These are phyloP conservation scores for Cricetomys ansorgei DNA, from an alignment of 2,113 vertebrate genomes.

Conservation along the genomic window DNA sequence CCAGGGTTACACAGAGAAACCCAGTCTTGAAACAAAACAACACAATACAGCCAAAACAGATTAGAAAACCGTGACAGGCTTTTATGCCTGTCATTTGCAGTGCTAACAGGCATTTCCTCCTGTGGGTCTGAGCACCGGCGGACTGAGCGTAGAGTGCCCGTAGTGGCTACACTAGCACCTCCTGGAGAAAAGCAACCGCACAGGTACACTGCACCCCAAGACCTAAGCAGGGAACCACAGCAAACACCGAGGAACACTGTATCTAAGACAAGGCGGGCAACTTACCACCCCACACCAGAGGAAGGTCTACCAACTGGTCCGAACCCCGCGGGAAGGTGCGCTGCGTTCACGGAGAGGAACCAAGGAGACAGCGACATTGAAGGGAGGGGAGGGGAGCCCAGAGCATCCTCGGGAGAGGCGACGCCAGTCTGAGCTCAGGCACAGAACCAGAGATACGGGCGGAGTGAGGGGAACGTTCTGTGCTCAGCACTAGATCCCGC, in stretches of 20 bases:
- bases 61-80: not conserved
- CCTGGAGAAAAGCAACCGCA: not conserved
- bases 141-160: rapidly evolving
- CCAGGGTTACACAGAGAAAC: not conserved
- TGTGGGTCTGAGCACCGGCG: not conserved
- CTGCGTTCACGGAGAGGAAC: not conserved
- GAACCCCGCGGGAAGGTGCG: not conserved
- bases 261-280: not conserved
- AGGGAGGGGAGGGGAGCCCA: not conserved
- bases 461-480: too few relatives aligned
- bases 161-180: not conserved
- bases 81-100: rapidly evolving
- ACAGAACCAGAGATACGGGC: not conserved
- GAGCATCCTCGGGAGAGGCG: rapidly evolving
- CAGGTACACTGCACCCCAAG: not conserved
- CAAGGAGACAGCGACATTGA: too few relatives aligned
- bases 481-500: not conserved
- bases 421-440: rapidly evolving
- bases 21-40: not conserved
- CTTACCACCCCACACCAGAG: not conserved
- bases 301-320: not conserved
- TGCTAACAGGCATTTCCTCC: not conserved
- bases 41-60: too few relatives aligned
- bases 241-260: not conserved
- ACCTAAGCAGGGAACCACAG: not conserved